These are phyloP conservation scores for Heteromormyrus szaboi DNA, from an alignment of 2,797 vertebrate species.

Conservation along the genomic window DNA sequence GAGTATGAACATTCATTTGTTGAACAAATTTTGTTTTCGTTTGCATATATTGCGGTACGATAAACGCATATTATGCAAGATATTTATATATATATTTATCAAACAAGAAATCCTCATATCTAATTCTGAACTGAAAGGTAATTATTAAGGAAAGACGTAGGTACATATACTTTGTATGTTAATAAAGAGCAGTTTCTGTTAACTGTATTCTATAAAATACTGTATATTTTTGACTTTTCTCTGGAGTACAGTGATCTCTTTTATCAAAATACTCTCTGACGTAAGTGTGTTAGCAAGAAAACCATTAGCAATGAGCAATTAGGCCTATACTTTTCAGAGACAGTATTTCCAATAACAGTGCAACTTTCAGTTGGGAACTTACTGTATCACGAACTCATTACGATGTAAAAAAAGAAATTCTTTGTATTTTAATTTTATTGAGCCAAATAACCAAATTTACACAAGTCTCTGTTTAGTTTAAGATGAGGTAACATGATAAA, in stretches of 20 bases:
- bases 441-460: neutral
- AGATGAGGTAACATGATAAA: neutral
- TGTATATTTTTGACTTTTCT: neutral
- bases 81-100: neutral
- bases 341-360: neutral
- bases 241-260: neutral
- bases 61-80: neutral
- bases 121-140: neutral
- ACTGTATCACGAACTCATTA: neutral
- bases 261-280: neutral
- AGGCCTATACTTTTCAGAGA: neutral
- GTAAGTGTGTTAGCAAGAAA: neutral
- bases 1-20: neutral
- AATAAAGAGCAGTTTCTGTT: neutral
- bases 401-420: neutral
- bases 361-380: neutral
- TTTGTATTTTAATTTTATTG: neutral
- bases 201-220: neutral
- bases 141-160: neutral
- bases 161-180: neutral
- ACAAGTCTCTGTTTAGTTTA: neutral
- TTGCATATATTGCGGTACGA: neutral
- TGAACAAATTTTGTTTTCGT: neutral
- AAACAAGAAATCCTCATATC: neutral
- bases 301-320: neutral